These are phyloP conservation scores for Electrophaes corylata DNA, from an alignment of 2,888 invertebrate genomes.

Conservation along the genomic window DNA sequence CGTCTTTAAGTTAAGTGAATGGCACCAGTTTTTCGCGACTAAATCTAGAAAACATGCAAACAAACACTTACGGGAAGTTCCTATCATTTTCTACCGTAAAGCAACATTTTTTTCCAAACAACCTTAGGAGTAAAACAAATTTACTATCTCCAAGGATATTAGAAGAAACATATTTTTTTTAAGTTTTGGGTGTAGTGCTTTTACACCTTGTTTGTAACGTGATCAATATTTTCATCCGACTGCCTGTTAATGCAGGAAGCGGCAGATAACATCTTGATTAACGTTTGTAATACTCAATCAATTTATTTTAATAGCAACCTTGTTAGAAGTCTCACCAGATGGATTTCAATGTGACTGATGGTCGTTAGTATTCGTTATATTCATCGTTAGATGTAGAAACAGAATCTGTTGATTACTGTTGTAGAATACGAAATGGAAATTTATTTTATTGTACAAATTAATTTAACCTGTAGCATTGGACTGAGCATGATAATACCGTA, in stretches of 20 bases:
- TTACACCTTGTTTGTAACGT: background rate
- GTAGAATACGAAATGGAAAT: background rate
- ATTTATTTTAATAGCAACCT: slow-evolving; percentile 47
- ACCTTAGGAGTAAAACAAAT: no score
- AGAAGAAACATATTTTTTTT: no score
- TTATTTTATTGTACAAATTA: background rate
- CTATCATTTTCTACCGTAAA: no score
- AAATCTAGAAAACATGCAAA: no score
- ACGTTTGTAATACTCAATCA: slow-evolving; percentile 54
- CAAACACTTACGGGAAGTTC: no score
- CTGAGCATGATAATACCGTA: background rate
- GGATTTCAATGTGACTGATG: slow-evolving; percentile 62
- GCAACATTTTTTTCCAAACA: no score
- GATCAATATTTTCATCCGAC: slow-evolving; percentile 22
- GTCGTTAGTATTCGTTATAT: slow-evolving; percentile 45
- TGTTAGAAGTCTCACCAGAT: slow-evolving; percentile 49
- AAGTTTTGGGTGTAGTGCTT: no score
- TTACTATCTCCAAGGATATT: no score
- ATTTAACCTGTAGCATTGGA: background rate
- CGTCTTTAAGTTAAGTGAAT: no score
- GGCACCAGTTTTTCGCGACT: no score
- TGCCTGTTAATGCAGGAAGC: slow-evolving; percentile 49
- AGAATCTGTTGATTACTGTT: background rate
- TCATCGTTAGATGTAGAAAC: slow-evolving; percentile 13
- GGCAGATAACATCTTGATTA: slow-evolving; percentile 58